A percentile compares a stretch with the other conserved stretches of the same genome.
These are phyloP conservation scores for Acanthurus tractus DNA, from an alignment of 2,797 vertebrate genomes.

Conservation along the genomic window DNA sequence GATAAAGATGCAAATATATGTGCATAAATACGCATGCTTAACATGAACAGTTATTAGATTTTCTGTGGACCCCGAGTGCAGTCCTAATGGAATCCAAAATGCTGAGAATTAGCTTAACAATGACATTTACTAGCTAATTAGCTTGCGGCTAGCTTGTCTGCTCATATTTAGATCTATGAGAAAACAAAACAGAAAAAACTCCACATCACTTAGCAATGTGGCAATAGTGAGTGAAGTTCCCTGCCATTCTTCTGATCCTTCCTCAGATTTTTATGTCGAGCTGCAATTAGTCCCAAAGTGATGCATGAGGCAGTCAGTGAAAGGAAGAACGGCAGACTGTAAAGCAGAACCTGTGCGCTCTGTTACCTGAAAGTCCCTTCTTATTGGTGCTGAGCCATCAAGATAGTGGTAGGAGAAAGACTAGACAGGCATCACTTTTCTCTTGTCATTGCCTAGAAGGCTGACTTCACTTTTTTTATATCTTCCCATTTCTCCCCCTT, in stretches of 20 bases:
- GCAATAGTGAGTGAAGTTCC: conserved; percentile 21
- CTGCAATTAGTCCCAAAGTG: conserved; percentile 24
- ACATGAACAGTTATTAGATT: conserved; percentile 74
- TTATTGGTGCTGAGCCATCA: conserved; percentile 52
- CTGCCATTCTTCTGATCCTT: conserved; percentile 33
- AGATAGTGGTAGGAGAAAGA: conserved; percentile 58
- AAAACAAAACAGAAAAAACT: background rate
- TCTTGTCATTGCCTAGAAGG: conserved; percentile 59
- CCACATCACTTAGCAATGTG: conserved; percentile 32
- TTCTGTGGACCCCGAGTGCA: conserved; percentile 63
- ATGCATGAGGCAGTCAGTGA: conserved; percentile 55
- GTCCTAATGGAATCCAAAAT: conserved; percentile 78
- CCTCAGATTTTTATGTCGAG: conserved; percentile 41
- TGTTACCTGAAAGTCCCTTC: conserved; percentile 40
- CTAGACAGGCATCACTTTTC: conserved; percentile 65
- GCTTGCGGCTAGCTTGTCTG: conserved; percentile 41
- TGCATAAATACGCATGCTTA: conserved; percentile 80
- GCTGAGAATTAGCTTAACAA: conserved; percentile 73
- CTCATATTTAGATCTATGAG: conserved; percentile 29
- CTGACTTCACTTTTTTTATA: conserved; percentile 61
- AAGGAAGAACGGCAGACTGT: conserved; percentile 45
- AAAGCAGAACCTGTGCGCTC: conserved; percentile 55
- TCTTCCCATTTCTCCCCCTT: conserved; percentile 43
- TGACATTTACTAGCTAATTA: conserved; percentile 70
- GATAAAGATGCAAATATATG: conserved; percentile 88